Percentiles rank a stretch among this genome's conserved stretches.
Conservation (phyloP, 2,797 vertebrate species). For the Anguilla anguilla region DNA sequence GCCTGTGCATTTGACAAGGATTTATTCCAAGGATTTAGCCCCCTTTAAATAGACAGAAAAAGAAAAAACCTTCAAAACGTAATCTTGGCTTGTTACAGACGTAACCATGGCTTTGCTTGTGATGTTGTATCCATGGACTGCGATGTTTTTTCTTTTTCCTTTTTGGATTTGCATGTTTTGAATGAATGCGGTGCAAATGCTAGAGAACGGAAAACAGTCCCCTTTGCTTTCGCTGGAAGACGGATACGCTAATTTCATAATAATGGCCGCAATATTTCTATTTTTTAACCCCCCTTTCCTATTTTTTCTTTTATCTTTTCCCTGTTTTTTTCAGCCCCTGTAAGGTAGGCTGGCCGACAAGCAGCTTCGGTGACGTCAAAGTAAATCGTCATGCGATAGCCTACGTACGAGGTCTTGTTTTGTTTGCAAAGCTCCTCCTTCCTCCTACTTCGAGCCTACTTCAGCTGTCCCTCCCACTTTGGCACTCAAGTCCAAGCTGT, state of each 20-base stretch:
- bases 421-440: slow-evolving; percentile 55
- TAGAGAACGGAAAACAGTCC: background rate
- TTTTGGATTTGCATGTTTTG: slow-evolving; percentile 30
- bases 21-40: slow-evolving; percentile 6
- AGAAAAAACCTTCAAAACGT: background rate
- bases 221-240: background rate
- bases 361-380: slow-evolving; percentile 56
- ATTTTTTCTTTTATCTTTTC: slow-evolving; percentile 31
- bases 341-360: slow-evolving; percentile 50
- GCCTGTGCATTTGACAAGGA: slow-evolving; percentile 51
- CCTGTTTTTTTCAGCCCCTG: slow-evolving; percentile 36
- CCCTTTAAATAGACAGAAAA: background rate
- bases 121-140: slow-evolving; percentile 14
- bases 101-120: slow-evolving; percentile 50
- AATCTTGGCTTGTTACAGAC: slow-evolving; percentile 23
- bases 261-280: background rate
- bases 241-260: background rate
- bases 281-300: background rate
- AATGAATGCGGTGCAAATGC: slow-evolving; percentile 17
- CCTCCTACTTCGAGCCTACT: background rate
- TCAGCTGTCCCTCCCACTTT: slow-evolving; percentile 42
- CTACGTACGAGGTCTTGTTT: slow-evolving; percentile 57
- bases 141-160: slow-evolving; percentile 25
- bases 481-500: slow-evolving; percentile 11
- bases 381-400: slow-evolving; percentile 47